Base-by-base conservation (phyloP, 2,113 vertebrate genomes). In the Aspiorhynchus laticeps region DNA sequence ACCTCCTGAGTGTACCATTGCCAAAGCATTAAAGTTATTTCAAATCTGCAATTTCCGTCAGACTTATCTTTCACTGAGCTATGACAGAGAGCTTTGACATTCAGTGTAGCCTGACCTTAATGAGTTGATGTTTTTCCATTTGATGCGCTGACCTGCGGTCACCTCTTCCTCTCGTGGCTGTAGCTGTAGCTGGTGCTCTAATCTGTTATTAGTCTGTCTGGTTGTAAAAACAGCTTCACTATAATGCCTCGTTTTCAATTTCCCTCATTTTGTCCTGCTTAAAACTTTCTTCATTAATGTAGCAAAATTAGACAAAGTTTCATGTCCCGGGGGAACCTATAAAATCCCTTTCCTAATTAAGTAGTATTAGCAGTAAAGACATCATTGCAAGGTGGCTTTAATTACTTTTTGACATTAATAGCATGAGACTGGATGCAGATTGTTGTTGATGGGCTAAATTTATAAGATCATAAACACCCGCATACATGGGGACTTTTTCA, bases 351-450 rank as follows among this genome's bases (percentile, higher is more conserved):
- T 75, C 80, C 61, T 88, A 88, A 91, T 88, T 86, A 91, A 90
- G 87, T 43, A 79, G 83, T 85, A 88, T 87, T 80, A 82, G 86
- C 80, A 61, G 81, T 51, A 53, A 82, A 89, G 90, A 90, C 90
- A 91, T 91, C 89, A 93, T 93, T 93, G 92, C 90, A 88, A 93
- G 91, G 88, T 91, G 90, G 85, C 91, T 93, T 94, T 93, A 94
- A 95, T 95, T 92, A 94, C 91, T 89, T 91, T 90, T 92, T 90
- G 91, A 93, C 93, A 94, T 95, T 94, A 93, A 93, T 91, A 90
- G 87, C 83, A 67, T 90, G 89, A 92, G 89, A 91, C 80, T 88
- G 87, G 83, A 87, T 65, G 87, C 85, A 88, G 75, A 88, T 90
- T 41, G 88, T 93, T 87, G 61, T 87, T 82, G 82, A 82, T 83